Conservation (phyloP, 2,797 vertebrate genomes). For the Aselliscus stoliczkanus region DNA sequence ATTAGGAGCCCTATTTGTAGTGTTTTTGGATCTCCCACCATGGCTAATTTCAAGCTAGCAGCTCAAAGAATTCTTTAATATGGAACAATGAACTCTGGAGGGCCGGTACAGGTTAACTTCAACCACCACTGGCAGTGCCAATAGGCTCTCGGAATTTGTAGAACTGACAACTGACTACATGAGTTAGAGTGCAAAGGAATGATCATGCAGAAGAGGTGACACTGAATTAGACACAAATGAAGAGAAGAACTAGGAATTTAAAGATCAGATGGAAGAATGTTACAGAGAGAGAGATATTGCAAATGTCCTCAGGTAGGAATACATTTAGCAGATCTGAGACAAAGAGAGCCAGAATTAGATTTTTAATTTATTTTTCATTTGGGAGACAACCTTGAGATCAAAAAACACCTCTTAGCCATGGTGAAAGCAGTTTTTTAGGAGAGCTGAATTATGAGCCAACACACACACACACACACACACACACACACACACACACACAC, state of each 20-base stretch:
- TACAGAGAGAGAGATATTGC: neutral
- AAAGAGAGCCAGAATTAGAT: neutral
- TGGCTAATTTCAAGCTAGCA: neutral
- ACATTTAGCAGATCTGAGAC: neutral
- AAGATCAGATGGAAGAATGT: neutral
- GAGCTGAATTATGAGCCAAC: neutral
- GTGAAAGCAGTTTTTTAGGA: neutral
- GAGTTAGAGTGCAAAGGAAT: neutral
- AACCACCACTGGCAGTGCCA: neutral
- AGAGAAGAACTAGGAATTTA: neutral
- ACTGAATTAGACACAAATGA: neutral
- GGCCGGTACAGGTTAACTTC: neutral
- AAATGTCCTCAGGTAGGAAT: neutral
- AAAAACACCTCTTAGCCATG: neutral
- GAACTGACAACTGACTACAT: neutral
- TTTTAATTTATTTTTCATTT: neutral
- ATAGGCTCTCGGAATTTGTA: neutral
- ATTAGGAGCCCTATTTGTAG: neutral
- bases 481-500: no score
- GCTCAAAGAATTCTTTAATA: neutral
- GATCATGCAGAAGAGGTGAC: neutral
- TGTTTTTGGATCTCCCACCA: neutral
- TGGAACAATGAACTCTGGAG: neutral
- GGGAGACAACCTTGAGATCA: neutral
- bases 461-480: neutral